phyloP scores from a whole-genome alignment of 1,140 invertebrate species.

The Cotesia typhae region DNA sequence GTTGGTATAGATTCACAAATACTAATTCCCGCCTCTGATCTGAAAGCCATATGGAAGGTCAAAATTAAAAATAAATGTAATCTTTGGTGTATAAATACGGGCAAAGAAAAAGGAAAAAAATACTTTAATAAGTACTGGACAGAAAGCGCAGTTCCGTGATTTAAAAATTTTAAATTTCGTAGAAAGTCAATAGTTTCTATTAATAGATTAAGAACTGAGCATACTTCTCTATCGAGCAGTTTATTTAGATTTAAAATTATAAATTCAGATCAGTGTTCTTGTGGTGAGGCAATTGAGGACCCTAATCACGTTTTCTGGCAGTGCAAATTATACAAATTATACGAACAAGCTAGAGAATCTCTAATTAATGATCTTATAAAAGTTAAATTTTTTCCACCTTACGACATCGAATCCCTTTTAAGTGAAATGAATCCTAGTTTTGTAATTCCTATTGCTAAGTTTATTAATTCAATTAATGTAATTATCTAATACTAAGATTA shows the following conservation, averaged over 20 bases:
- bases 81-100: conserved; percentile 6
- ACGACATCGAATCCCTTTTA: too few relatives aligned
- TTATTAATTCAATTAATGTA: too few relatives aligned
- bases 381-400: too few relatives aligned
- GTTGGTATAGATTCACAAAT: conserved; percentile 16
- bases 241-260: conserved; percentile 38
- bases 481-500: too few relatives aligned
- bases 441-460: too few relatives aligned
- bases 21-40: conserved; percentile 16
- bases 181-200: conserved; percentile 31
- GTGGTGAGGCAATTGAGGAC: too few relatives aligned
- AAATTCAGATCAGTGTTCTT: neutral
- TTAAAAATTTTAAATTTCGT: conserved; percentile 34
- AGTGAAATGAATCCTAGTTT: too few relatives aligned
- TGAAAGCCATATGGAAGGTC: conserved; percentile 11
- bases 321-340: too few relatives aligned
- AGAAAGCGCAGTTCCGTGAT: conserved; percentile 21
- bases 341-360: too few relatives aligned
- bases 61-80: conserved; percentile 20
- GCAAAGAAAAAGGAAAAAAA: conserved; percentile 15
- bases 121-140: conserved; percentile 21
- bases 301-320: too few relatives aligned
- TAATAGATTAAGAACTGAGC: conserved; percentile 40
- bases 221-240: conserved; percentile 34
- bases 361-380: too few relatives aligned